Percentiles rank a stretch among this genome's conserved stretches.
Conservation (phyloP, 2,113 vertebrate species). For the Mesembrinibis cayennensis region DNA sequence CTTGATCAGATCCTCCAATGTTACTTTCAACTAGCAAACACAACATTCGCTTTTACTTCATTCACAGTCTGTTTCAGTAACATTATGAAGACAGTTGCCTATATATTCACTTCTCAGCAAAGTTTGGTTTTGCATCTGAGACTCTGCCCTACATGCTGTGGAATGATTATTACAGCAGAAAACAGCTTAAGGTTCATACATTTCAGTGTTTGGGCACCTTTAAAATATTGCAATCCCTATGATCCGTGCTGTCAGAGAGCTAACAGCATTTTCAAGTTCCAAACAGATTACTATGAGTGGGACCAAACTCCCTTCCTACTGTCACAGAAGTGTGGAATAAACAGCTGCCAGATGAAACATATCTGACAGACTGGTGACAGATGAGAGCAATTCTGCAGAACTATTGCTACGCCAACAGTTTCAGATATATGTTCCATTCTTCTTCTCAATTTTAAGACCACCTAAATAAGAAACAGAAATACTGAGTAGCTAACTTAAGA, state of each 20-base stretch:
- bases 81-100: background rate
- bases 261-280: background rate
- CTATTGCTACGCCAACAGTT: background rate
- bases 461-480: background rate
- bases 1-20: background rate
- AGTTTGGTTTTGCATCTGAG: background rate
- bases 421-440: background rate
- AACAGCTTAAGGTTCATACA: background rate
- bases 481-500: background rate
- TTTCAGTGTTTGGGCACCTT: background rate
- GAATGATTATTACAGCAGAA: background rate
- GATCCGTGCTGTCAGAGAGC: background rate
- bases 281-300: background rate
- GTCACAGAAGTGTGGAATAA: background rate
- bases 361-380: background rate
- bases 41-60: background rate
- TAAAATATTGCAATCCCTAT: background rate
- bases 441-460: background rate
- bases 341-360: background rate
- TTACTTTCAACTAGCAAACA: background rate
- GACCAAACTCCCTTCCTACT: background rate
- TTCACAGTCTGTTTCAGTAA: background rate
- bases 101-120: background rate
- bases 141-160: fast-evolving
- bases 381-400: background rate